phyloP scores from a whole-genome alignment of 2,888 invertebrate species.

The Amphipoea lucens region DNA sequence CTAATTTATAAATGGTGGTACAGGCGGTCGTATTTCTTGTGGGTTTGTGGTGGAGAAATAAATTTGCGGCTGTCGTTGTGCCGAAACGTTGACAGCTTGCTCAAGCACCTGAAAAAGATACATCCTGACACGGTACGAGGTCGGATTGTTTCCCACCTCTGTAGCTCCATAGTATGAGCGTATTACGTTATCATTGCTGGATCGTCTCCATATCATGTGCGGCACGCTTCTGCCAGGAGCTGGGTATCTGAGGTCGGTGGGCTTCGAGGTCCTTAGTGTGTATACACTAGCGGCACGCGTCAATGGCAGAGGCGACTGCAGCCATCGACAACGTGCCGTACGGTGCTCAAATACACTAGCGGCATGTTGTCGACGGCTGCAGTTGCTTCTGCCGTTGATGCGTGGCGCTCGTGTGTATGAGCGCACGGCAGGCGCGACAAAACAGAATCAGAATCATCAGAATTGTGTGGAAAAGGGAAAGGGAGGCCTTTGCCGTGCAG shows the following conservation, averaged over 20 bases:
- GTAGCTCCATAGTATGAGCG: not conserved
- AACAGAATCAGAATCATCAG: no score
- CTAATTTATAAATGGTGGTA: conserved; percentile 6
- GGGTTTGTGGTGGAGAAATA: no score
- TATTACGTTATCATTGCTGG: not conserved
- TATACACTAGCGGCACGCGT: no score
- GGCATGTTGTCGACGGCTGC: no score
- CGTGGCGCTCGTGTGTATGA: no score
- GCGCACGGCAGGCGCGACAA: no score
- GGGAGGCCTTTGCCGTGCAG: no score
- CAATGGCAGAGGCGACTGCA: no score
- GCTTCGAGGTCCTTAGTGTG: not conserved
- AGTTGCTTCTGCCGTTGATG: no score
- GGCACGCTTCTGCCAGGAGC: not conserved
- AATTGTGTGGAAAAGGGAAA: no score
- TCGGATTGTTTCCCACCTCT: not conserved
- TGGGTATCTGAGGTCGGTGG: not conserved
- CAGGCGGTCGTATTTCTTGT: not conserved
- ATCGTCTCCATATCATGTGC: not conserved
- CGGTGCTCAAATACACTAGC: no score
- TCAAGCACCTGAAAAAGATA: not conserved
- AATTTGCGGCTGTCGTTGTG: not conserved
- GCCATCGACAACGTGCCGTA: no score
- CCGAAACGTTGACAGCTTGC: not conserved
- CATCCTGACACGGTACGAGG: not conserved